These are phyloP conservation scores for Temnothorax longispinosus DNA, from an alignment of 1,140 invertebrate species.

Conservation along the genomic window DNA sequence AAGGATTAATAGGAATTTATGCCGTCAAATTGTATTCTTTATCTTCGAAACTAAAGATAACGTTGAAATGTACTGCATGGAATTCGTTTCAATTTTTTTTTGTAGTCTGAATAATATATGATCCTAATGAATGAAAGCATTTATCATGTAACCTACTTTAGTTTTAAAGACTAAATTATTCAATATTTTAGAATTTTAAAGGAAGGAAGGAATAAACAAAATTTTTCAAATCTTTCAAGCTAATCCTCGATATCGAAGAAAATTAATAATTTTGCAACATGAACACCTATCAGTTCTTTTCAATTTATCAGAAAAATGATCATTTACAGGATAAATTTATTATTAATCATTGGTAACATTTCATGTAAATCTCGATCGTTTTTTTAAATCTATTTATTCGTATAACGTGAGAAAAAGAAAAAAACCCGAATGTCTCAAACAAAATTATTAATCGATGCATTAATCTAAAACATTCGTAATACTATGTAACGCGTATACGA, in stretches of 20 bases:
- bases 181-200: not conserved
- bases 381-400: not conserved
- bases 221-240: not conserved
- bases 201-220: not conserved
- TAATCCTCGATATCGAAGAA: not conserved
- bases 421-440: not conserved
- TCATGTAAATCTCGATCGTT: conserved; percentile 1
- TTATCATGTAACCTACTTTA: not conserved
- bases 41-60: not conserved
- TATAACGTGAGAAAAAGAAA: not conserved
- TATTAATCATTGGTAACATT: not conserved
- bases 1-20: not conserved
- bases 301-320: not conserved
- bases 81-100: not conserved
- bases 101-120: not conserved
- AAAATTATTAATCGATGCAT: conserved; percentile 6
- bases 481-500: conserved; percentile 27
- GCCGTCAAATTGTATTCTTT: not conserved
- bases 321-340: conserved; percentile 18
- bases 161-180: conserved; percentile 1
- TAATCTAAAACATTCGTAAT: conserved; percentile 40
- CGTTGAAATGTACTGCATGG: not conserved
- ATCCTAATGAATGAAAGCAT: not conserved
- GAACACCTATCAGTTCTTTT: not conserved
- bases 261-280: conserved; percentile 1